Evolutionary conservation across 2,888 invertebrate species (phyloP).

Genomic region (Polietes domitor): DNA sequence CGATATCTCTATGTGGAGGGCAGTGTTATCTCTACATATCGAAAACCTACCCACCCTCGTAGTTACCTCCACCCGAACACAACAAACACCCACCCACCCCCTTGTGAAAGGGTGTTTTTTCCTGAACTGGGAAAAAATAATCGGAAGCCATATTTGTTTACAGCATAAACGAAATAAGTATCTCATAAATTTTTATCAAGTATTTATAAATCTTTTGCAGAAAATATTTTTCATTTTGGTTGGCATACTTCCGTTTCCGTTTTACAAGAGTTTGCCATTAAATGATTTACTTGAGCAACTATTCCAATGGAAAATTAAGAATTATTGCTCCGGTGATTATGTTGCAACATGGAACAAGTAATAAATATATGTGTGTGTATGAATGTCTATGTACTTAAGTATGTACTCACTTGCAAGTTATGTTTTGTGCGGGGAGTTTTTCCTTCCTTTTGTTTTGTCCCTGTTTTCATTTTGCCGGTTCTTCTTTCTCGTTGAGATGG

Average conservation of each 20-base stretch:
- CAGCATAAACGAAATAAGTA: conserved; percentile 39
- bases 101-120: conserved; percentile 39
- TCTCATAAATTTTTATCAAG: conserved; percentile 74
- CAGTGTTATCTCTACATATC: no score
- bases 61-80: neutral
- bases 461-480: neutral
- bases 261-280: conserved; percentile 76
- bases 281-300: conserved; percentile 40
- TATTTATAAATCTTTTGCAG: conserved; percentile 72
- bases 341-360: neutral
- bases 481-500: neutral
- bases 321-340: conserved; percentile 69
- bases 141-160: conserved; percentile 71
- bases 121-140: no score
- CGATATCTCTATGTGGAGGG: no score
- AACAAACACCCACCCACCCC: neutral
- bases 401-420: neutral
- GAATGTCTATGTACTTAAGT: neutral
- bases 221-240: conserved; percentile 37
- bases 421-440: neutral
- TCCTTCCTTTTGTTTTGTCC: neutral
- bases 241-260: conserved; percentile 70
- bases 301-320: conserved; percentile 69
- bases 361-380: conserved; percentile 24
- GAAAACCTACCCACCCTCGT: neutral